Conservation (phyloP, 2,797 vertebrate species). For the Petrocephalus sullivani region DNA sequence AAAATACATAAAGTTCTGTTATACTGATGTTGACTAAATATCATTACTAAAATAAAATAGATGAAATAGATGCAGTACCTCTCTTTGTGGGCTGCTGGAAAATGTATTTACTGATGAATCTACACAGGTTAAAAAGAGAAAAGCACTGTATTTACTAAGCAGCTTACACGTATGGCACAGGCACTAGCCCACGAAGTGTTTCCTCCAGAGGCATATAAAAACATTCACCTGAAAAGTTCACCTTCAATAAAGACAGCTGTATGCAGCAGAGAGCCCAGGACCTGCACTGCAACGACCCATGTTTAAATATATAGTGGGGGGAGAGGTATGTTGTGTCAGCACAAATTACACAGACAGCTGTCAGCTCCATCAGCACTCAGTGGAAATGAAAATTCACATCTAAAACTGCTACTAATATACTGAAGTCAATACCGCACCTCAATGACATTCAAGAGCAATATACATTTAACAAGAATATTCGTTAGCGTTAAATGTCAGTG, state of each 20-base stretch:
- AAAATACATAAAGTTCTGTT: background rate
- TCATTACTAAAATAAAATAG: background rate
- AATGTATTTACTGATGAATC: background rate
- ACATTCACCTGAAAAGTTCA: conserved; percentile 3
- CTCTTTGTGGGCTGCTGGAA: background rate
- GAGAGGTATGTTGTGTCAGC: background rate
- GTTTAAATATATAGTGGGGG: background rate
- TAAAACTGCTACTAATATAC: background rate
- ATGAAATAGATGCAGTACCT: background rate
- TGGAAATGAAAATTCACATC: background rate
- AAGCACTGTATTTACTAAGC: background rate
- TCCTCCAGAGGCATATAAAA: background rate
- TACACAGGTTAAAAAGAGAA: background rate
- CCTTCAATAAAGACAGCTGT: background rate
- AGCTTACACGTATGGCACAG: background rate
- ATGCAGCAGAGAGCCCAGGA: background rate
- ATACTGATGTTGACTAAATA: background rate
- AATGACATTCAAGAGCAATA: background rate
- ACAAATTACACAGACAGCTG: conserved; percentile 16
- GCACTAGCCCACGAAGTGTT: background rate
- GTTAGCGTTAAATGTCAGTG: background rate
- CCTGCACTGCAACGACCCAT: background rate
- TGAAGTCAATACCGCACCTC: background rate
- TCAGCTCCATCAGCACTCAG: background rate
- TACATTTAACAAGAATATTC: background rate